Conservation (phyloP, 2,888 invertebrate genomes). For the Myopa testacea region DNA sequence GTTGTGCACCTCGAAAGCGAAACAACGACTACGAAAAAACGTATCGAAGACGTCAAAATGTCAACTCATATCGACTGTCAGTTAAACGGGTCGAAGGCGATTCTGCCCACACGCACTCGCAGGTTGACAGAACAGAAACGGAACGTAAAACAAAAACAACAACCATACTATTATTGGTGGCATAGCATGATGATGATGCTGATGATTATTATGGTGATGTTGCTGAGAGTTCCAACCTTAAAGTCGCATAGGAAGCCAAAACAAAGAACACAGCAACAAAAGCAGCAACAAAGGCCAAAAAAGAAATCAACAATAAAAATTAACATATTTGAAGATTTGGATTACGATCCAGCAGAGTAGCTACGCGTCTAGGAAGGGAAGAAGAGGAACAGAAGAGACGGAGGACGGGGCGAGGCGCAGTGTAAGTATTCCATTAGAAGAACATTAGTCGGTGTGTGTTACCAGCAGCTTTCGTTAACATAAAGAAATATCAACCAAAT, state of each 20-base stretch:
- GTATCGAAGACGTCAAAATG: neutral
- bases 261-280: constrained; percentile 38
- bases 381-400: neutral
- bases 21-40: neutral
- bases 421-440: too few species aligned
- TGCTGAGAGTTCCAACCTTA: neutral
- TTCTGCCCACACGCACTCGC: constrained; percentile 28
- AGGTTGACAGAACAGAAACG: neutral
- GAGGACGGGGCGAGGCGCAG: too few species aligned
- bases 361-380: neutral
- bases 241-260: constrained; percentile 28
- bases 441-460: too few species aligned
- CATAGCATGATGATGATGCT: neutral
- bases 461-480: too few species aligned
- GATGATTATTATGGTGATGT: neutral
- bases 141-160: neutral
- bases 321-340: constrained; percentile 50
- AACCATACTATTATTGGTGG: neutral
- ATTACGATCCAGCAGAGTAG: neutral
- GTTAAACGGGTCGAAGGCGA: neutral
- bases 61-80: neutral
- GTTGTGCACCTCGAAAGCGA: neutral
- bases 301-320: constrained; percentile 41
- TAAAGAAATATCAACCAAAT: too few species aligned
- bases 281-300: constrained; percentile 30